Base-by-base conservation (phyloP, 2,113 vertebrate species). In the Protomyctophum bolini region DNA sequence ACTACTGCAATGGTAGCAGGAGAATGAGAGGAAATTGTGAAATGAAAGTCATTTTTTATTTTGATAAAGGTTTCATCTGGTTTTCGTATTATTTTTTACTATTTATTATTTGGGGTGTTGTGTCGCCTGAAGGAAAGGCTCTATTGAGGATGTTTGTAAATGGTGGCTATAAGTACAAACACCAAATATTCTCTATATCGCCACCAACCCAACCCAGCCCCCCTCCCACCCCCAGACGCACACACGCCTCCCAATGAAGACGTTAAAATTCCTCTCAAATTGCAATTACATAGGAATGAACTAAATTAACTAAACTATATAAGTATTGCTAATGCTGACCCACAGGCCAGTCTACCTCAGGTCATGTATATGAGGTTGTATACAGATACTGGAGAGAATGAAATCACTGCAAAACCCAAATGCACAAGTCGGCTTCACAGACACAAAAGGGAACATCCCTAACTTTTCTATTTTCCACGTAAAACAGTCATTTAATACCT, bases 51-150 rank as follows among this genome's bases (percentile, higher is more conserved):
- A 83, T 88, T 81, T 88, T 90, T 88, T 61, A 21, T 21, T 81
- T 82, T 4, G 5, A 2, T 41, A 41, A 4, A 4, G 83, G 86
- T 89, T 89, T 88, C 80, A 75, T 83, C 75, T 79, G 12, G 48
- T 68, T 87, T 87, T 91, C 87, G 47, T 86, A 90, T 88, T 47
- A 88, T 90, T 91, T 91, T 90, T 81, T 88, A 85, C 70, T 86
- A 88, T 92, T 87, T 90, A 84, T 92, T 87, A 80, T 89, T 88
- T 89, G 45, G 74, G 58, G 64, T 75, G 64, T 82, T 67, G 82
- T 75, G 85, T 88, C 77, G 73, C 50, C 69, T 73, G 56, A 66
- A 80, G 64, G 33, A 51, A 64, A 55, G 71, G 74, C 72, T 72
- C 55, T 33, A 56, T 57, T 14, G 41, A 50, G 58, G 50, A 78